Base-by-base conservation (phyloP, 2,888 invertebrate genomes). In the Nasonovia ribisnigri region DNA sequence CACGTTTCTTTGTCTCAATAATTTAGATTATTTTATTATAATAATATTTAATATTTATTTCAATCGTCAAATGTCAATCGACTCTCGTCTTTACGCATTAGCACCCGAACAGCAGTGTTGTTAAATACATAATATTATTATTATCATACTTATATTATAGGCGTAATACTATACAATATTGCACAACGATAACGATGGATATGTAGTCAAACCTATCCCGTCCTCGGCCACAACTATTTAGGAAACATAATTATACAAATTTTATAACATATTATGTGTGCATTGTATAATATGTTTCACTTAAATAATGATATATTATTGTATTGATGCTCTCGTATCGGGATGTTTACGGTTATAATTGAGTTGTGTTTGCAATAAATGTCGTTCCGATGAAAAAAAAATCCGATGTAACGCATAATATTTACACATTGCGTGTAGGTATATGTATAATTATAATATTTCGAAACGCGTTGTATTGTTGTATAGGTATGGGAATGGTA, bases 321-420 rank as follows among this genome's bases (percentile, higher is more conserved):
- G 77, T 77, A 77, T 36, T 77, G 77, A 46, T 92, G 84, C 29
- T 87, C 48, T 16, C n/a, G 87, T 87, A 29, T 87, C 46, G 46
- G 43, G 48, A 46, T 87, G 87, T 88, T 88, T 88, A 88, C 54
- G 20, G 46, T 51, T 51, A 36, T 88, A n/a, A 77, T 77, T 29
- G 87, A 77, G 77, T 77, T 36, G 77, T 77, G 77, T 77, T 77
- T 77, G 77, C 77, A 77, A 77, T 77, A 77, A 11, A 77, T 42
- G 77, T 77, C 36, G 77, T 77, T 77, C 0, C 77, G 77, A 77
- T 36, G 8, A 77, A 36, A 36, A 77, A 60, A 77, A 77, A 77
- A 77, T 36, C 36, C 77, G 36, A 77, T 36, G 20, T 77, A 77
- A 77, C 77, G 77, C 20, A 77, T 36, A 77, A 77, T 77, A 77